Percentiles rank a stretch among this genome's conserved stretches.
Conservation (phyloP, 2,888 invertebrate species). For the Maniola hyperantus region DNA sequence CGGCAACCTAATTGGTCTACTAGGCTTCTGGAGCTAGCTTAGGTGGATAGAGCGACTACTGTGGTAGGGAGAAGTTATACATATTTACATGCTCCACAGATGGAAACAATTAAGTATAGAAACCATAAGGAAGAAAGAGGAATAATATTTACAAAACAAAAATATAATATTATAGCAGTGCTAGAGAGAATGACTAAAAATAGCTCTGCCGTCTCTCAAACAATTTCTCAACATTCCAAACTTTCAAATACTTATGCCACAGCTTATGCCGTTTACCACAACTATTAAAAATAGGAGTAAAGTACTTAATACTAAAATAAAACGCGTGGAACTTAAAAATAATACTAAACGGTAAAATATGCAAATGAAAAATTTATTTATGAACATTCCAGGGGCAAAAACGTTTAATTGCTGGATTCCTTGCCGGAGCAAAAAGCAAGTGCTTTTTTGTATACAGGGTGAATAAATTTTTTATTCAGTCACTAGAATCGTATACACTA, state of each 20-base stretch:
- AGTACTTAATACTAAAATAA: slow-evolving; percentile 11
- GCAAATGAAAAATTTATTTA: slow-evolving; percentile 38
- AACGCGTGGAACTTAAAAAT: slow-evolving; percentile 30
- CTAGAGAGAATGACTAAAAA: no score
- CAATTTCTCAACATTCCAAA: not conserved
- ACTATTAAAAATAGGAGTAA: slow-evolving; percentile 11
- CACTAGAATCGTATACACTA: slow-evolving; percentile 28
- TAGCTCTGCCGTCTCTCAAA: not conserved
- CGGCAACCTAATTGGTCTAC: no score
- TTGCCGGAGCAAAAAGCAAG: slow-evolving; percentile 35
- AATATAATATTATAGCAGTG: no score
- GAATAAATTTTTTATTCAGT: slow-evolving; percentile 28
- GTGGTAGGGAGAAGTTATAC: no score
- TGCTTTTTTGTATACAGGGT: slow-evolving; percentile 32
- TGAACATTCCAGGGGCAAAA: slow-evolving; percentile 37
- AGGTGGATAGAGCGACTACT: no score
- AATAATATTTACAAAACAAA: no score
- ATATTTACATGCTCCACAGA: no score
- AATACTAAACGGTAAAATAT: slow-evolving; percentile 35
- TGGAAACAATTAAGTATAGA: no score
- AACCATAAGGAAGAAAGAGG: no score
- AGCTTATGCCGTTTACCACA: slow-evolving; percentile 2
- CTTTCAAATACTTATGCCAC: not conserved
- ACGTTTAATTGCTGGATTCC: slow-evolving; percentile 41
- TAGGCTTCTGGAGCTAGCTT: no score